Evolutionary conservation across 2,797 vertebrate species (phyloP).

Genomic region (Alfaro cultratus): DNA sequence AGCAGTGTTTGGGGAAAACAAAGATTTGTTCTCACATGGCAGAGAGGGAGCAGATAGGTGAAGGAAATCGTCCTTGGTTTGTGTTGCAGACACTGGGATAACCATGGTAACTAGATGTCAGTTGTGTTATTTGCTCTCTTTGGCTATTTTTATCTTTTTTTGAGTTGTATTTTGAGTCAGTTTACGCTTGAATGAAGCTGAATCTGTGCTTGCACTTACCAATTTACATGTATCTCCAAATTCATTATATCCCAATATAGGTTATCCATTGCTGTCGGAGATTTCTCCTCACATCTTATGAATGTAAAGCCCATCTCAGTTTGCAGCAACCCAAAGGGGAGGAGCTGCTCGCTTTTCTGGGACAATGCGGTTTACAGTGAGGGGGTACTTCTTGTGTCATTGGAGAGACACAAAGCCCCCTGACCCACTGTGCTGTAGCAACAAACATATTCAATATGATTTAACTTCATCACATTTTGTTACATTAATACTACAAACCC

Average conservation of each 20-base stretch:
- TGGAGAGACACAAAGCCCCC: constrained; percentile 29
- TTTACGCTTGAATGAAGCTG: constrained; percentile 8
- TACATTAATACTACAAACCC: not conserved
- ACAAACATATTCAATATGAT: not conserved
- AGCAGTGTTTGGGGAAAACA: constrained; percentile 42
- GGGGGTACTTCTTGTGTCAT: constrained; percentile 48
- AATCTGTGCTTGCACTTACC: not conserved
- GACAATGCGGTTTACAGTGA: constrained; percentile 46
- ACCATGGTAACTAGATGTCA: constrained; percentile 45
- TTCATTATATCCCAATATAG: constrained; percentile 37
- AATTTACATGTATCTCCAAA: constrained; percentile 9
- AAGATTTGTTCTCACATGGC: constrained; percentile 58
- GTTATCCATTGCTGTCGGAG: constrained; percentile 45
- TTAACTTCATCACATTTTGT: not conserved
- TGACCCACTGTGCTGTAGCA: not conserved
- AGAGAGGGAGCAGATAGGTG: constrained; percentile 21
- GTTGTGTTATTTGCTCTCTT: constrained; percentile 27
- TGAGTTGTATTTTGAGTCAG: not conserved
- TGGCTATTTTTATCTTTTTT: not conserved
- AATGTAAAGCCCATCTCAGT: constrained; percentile 70
- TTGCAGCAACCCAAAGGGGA: constrained; percentile 62
- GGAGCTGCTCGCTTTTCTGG: constrained; percentile 52
- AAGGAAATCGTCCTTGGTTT: constrained; percentile 25
- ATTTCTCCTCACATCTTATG: constrained; percentile 36
- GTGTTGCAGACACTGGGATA: constrained; percentile 38